These are phyloP conservation scores for Ptychadena robeensis DNA, from an alignment of 2,797 vertebrate genomes.

Conservation along the genomic window DNA sequence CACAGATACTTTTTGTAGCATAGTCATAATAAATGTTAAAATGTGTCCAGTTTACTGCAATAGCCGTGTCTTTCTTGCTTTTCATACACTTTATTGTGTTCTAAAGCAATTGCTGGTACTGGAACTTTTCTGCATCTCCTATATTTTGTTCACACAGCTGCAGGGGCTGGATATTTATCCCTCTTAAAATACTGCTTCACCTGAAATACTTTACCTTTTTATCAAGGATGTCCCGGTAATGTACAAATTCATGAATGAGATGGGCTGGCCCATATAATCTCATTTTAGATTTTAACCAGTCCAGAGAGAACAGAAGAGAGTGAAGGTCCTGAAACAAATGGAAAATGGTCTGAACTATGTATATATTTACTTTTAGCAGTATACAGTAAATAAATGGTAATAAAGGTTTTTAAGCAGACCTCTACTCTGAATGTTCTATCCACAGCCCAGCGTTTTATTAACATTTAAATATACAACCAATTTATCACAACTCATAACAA, in stretches of 20 bases:
- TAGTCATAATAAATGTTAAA: too few species aligned
- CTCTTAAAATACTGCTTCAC: neutral
- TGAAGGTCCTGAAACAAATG: conserved; percentile 82
- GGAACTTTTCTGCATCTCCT: too few species aligned
- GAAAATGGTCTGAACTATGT: neutral
- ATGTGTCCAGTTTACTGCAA: too few species aligned
- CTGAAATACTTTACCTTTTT: conserved; percentile 81
- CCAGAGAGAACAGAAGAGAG: conserved; percentile 91
- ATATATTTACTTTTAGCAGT: conserved; percentile 61
- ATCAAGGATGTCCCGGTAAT: conserved; percentile 86
- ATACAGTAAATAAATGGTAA: neutral
- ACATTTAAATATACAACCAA: too few species aligned
- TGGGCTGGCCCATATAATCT: conserved; percentile 88
- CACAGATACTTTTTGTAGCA: too few species aligned
- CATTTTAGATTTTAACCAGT: conserved; percentile 93
- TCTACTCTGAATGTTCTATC: neutral
- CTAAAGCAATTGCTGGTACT: too few species aligned
- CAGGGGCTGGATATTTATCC: neutral
- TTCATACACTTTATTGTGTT: too few species aligned
- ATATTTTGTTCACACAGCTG: neutral
- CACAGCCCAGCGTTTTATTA: neutral
- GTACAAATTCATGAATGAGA: conserved; percentile 93
- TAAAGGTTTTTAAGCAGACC: neutral
- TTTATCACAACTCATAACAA: too few species aligned
- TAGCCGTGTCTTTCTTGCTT: too few species aligned